A percentile compares a stretch with the other conserved stretches of the same genome.
Evolutionary conservation across 2,888 invertebrate species (phyloP).

Genomic region (Galerucella pusilla): DNA sequence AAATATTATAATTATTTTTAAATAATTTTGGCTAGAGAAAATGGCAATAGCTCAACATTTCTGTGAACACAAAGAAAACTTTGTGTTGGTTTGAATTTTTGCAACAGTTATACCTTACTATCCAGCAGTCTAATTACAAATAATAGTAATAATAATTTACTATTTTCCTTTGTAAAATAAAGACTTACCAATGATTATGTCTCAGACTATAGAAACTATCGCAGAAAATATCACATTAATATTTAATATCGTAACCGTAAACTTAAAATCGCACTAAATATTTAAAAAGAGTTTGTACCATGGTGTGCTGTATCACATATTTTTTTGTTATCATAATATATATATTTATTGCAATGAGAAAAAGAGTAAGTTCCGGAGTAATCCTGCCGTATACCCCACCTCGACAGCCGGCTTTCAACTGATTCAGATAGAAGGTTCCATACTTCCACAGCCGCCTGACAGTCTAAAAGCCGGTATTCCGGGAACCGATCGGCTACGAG

Average conservation of each 20-base stretch:
- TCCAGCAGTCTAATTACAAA: background rate
- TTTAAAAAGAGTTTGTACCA: conserved; percentile 34
- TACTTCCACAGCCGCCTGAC: conserved; percentile 45
- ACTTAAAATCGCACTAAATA: conserved; percentile 34
- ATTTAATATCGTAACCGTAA: conserved; percentile 16
- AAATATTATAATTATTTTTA: background rate
- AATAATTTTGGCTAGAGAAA: background rate
- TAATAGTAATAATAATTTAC: background rate
- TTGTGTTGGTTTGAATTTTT: background rate
- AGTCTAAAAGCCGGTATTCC: conserved; percentile 52
- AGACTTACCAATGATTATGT: conserved; percentile 41
- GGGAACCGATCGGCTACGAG: conserved; percentile 47
- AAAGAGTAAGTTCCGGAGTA: background rate
- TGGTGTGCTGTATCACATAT: conserved; percentile 40
- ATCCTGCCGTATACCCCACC: conserved; percentile 26
- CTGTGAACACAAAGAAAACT: background rate
- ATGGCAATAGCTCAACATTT: background rate
- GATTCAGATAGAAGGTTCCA: conserved; percentile 34
- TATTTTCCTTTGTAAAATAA: conserved; percentile 20
- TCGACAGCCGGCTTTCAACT: conserved; percentile 48
- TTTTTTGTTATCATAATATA: conserved; percentile 18
- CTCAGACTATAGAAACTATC: conserved; percentile 32
- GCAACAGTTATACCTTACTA: background rate
- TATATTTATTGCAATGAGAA: conserved; percentile 34
- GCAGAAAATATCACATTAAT: conserved; percentile 37